These are phyloP conservation scores for Phalera bucephala DNA, from an alignment of 2,888 invertebrate genomes.

Conservation along the genomic window DNA sequence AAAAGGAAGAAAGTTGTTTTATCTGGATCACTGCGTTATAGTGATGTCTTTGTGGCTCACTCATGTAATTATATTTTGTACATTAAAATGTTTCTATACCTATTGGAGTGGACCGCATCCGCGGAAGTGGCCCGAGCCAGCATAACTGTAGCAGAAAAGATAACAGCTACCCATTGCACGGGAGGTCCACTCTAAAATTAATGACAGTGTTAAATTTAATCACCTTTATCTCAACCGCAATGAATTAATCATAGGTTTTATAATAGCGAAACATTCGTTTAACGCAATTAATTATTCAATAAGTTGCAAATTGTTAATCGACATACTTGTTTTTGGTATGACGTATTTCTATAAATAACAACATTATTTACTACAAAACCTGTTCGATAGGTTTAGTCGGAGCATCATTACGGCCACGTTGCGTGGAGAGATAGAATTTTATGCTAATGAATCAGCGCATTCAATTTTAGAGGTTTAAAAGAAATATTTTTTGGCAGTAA, in stretches of 20 bases:
- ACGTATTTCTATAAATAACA: constrained; percentile 13
- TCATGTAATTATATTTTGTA: constrained; percentile 31
- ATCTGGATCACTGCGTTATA: constrained; percentile 32
- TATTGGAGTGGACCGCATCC: constrained; percentile 22
- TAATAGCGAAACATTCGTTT: constrained; percentile 34
- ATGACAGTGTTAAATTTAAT: constrained; percentile 39
- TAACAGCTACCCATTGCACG: constrained; percentile 47
- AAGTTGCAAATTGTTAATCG: constrained; percentile 19
- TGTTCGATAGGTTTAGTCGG: constrained; percentile 18
- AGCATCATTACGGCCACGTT: constrained; percentile 9
- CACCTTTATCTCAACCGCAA: constrained; percentile 40
- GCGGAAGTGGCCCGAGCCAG: constrained; percentile 53
- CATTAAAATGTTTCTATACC: constrained; percentile 34
- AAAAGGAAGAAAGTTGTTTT: constrained; percentile 33
- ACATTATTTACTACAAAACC: constrained; percentile 16
- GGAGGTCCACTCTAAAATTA: constrained; percentile 50
- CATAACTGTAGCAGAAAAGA: constrained; percentile 43
- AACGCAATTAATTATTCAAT: constrained; percentile 28
- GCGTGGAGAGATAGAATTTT: constrained; percentile 16
- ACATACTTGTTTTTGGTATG: constrained; percentile 15
- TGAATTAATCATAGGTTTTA: constrained; percentile 37
- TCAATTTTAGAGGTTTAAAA: constrained; percentile 59
- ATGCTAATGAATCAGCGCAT: constrained; percentile 58
- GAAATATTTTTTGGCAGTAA: constrained; percentile 72
- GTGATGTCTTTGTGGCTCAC: constrained; percentile 27